Evolutionary conservation across 1,140 invertebrate species (phyloP).

Genomic region (Lerema accius): DNA sequence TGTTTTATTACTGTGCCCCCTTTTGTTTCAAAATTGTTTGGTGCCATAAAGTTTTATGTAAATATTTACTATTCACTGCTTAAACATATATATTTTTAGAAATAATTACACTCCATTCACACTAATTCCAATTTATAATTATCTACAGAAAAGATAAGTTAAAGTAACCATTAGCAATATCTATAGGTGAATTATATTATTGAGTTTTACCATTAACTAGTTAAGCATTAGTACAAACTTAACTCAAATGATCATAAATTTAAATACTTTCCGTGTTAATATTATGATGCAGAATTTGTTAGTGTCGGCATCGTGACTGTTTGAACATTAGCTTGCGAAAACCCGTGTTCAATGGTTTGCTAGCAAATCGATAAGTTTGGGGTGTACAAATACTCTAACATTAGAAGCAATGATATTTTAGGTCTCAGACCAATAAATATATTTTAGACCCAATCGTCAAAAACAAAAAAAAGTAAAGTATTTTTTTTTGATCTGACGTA

Average conservation of each 20-base stretch:
- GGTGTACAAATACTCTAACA: not conserved
- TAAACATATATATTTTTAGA: too few species aligned
- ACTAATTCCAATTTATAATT: not conserved
- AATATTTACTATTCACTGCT: not conserved
- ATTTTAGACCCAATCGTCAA: too few species aligned
- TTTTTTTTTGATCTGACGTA: too few species aligned
- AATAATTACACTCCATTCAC: not conserved
- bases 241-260: conserved; percentile 27
- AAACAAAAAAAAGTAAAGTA: too few species aligned
- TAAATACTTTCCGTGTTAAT: conserved; percentile 28
- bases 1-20: not conserved
- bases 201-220: conserved; percentile 10
- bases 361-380: conserved; percentile 31
- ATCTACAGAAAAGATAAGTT: not conserved
- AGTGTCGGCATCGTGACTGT: conserved; percentile 45
- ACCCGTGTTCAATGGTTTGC: conserved; percentile 36
- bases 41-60: too few species aligned
- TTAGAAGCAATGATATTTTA: too few species aligned
- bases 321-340: conserved; percentile 47
- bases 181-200: conserved; percentile 2
- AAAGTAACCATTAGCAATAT: not conserved
- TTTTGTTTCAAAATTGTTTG: not conserved
- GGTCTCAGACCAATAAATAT: too few species aligned
- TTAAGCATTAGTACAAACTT: conserved; percentile 14
- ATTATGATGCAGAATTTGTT: conserved; percentile 36